Percentiles rank a stretch among this genome's conserved stretches.
Evolutionary conservation across 2,113 vertebrate genomes (phyloP).

Genomic region (Anarhynchus alexandrinus): DNA sequence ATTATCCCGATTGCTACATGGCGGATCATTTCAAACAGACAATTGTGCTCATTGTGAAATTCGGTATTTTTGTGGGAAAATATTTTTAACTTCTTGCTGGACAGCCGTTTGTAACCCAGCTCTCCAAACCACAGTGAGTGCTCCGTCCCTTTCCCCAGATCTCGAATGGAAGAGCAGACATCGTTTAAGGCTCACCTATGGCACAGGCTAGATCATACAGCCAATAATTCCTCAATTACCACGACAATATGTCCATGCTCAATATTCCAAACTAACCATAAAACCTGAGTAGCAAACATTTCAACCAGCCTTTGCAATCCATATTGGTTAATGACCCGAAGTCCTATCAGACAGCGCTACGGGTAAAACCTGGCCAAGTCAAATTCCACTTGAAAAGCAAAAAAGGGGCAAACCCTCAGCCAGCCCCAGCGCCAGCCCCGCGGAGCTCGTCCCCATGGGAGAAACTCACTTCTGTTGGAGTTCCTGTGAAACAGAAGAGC

Average conservation of each 20-base stretch:
- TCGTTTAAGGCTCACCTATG: background rate
- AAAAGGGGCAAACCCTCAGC: background rate
- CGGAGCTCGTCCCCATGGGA: fast-evolving
- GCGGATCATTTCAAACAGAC: background rate
- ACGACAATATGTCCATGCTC: background rate
- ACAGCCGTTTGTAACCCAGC: background rate
- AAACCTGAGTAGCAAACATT: background rate
- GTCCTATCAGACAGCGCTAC: background rate
- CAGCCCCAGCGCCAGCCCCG: background rate
- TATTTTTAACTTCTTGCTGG: background rate
- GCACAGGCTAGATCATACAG: background rate
- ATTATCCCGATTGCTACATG: background rate
- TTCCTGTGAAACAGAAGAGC: background rate
- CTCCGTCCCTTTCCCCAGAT: background rate
- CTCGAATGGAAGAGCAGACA: background rate
- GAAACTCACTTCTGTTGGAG: fast-evolving
- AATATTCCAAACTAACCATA: background rate
- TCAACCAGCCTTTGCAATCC: background rate
- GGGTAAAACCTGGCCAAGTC: background rate
- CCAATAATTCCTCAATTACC: background rate
- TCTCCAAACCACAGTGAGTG: background rate
- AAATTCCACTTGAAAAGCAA: background rate
- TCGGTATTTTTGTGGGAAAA: background rate
- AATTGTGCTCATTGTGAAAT: background rate
- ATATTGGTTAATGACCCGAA: background rate